Evolutionary conservation across 1,140 invertebrate genomes (phyloP).

Genomic region (Neodiprion fabricii): DNA sequence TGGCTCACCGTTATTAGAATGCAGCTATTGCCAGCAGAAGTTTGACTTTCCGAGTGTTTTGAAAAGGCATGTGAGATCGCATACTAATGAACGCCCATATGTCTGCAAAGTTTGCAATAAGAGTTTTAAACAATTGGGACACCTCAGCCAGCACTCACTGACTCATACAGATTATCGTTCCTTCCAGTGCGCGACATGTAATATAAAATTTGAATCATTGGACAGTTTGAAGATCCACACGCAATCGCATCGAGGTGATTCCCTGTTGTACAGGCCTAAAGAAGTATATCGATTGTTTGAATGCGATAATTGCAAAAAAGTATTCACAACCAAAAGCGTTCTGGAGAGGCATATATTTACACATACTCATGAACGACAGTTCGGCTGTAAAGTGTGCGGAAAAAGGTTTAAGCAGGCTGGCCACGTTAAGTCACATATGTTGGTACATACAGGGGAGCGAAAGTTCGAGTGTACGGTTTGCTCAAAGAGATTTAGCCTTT

Average conservation of each 20-base stretch:
- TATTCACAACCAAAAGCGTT: conserved; percentile 68
- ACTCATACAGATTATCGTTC: conserved; percentile 62
- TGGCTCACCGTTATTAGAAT: conserved; percentile 25
- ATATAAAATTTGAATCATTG: conserved; percentile 38
- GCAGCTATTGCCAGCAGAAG: conserved; percentile 43
- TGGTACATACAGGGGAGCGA: conserved; percentile 72
- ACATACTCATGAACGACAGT: conserved; percentile 68
- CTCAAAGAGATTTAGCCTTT: conserved; percentile 71
- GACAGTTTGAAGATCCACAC: conserved; percentile 36
- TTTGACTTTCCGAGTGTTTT: conserved; percentile 58
- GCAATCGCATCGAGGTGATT: conserved; percentile 30
- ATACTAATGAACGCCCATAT: conserved; percentile 73
- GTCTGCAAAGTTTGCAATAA: conserved; percentile 64
- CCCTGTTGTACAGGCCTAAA: conserved; percentile 17
- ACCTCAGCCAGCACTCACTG: conserved; percentile 63
- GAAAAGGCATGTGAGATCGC: conserved; percentile 76
- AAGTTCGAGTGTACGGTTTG: conserved; percentile 68
- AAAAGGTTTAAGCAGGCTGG: conserved; percentile 76
- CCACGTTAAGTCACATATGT: conserved; percentile 73
- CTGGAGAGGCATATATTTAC: conserved; percentile 67
- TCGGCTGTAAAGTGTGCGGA: conserved; percentile 67
- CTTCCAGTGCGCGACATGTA: conserved; percentile 42
- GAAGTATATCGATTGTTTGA: conserved; percentile 40
- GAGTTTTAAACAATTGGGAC: conserved; percentile 63
- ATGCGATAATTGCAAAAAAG: conserved; percentile 64